These are phyloP conservation scores for Beroe forskalii DNA, from an alignment of 37 sponge, comb jelly and placozoan species.

Conservation along the genomic window DNA sequence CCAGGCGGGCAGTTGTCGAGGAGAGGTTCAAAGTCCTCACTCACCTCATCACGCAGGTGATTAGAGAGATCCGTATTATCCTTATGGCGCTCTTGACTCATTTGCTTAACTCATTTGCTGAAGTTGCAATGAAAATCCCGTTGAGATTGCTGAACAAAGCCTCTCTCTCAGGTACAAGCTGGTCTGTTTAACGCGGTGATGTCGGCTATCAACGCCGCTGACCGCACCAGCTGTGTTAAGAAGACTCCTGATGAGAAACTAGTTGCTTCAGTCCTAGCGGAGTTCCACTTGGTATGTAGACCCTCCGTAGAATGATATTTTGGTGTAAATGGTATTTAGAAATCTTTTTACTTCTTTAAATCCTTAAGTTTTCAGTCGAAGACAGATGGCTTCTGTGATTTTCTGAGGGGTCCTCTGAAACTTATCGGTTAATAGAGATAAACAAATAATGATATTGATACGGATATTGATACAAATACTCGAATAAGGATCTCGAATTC, in stretches of 20 bases:
- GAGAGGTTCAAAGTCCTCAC: slow-evolving; percentile 44
- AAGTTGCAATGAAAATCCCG: too few relatives aligned
- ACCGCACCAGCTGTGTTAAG: slow-evolving; percentile 17
- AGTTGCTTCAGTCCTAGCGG: slow-evolving; percentile 52
- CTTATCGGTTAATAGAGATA: too few relatives aligned
- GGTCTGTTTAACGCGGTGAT: slow-evolving; percentile 52
- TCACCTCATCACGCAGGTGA: slow-evolving; percentile 60
- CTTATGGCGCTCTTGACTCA: background rate
- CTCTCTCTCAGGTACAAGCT: slow-evolving; percentile 39
- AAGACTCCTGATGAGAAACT: slow-evolving; percentile 40
- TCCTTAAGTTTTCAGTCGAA: too few relatives aligned
- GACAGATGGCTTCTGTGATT: too few relatives aligned
- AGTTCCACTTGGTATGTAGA: slow-evolving; percentile 15
- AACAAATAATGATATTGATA: too few relatives aligned
- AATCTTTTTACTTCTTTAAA: too few relatives aligned
- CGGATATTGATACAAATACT: too few relatives aligned
- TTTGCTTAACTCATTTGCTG: background rate
- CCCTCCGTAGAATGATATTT: too few relatives aligned
- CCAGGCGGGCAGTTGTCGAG: background rate
- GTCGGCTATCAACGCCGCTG: slow-evolving; percentile 58
- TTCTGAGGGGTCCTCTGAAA: too few relatives aligned
- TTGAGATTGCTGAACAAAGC: too few relatives aligned
- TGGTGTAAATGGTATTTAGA: too few relatives aligned
- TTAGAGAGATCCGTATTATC: background rate
- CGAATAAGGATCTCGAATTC: too few relatives aligned